A percentile compares a stretch with the other conserved stretches of the same genome.
phyloP scores from a whole-genome alignment of 2,113 vertebrate genomes.

The Alosa alosa region DNA sequence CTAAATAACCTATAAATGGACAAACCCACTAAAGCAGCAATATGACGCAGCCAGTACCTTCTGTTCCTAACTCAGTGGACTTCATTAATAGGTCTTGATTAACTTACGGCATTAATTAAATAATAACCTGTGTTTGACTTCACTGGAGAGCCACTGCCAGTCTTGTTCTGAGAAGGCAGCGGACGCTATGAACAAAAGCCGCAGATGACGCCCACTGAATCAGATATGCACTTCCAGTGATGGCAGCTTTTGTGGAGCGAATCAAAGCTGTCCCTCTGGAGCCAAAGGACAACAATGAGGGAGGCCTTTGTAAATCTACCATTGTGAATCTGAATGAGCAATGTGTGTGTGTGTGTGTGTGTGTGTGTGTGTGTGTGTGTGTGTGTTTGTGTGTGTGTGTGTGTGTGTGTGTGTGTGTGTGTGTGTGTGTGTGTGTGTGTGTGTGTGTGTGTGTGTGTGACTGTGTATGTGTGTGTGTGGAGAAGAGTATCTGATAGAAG shows the following conservation, averaged over 20 bases:
- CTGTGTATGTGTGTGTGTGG: no score
- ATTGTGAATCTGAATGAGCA: background rate
- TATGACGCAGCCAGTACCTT: background rate
- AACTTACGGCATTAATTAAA: slow-evolving; percentile 1
- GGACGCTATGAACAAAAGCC: background rate
- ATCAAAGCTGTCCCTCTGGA: background rate
- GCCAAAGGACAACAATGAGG: background rate
- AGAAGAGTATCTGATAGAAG: background rate
- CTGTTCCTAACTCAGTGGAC: background rate
- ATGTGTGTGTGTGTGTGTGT: background rate
- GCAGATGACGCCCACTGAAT: background rate
- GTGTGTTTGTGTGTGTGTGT: no score
- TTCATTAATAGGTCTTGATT: background rate
- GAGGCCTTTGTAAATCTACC: background rate
- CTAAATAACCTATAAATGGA: background rate
- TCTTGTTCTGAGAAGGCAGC: background rate
- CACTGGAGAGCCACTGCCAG: background rate
- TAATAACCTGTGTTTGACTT: slow-evolving; percentile 1
- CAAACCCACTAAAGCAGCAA: background rate
- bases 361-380: background rate
- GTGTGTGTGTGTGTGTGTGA: no score
- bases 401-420: background rate
- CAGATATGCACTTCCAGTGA: background rate
- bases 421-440: no score
- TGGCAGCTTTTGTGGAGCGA: background rate